phyloP scores from a whole-genome alignment of 2,113 vertebrate species.

The Larimichthys crocea region DNA sequence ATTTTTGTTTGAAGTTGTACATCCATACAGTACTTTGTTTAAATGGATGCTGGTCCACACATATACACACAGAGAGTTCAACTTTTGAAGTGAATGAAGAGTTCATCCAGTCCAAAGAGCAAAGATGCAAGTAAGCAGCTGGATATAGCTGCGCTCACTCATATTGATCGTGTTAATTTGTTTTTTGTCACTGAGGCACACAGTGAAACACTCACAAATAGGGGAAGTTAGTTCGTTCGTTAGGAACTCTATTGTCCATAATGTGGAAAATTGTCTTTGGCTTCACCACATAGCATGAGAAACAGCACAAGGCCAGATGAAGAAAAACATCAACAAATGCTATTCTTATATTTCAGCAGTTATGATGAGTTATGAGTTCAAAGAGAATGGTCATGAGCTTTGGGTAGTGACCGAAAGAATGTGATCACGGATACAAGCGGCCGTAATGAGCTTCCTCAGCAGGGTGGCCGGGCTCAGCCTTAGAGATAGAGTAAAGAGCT shows the following conservation, averaged over 20 bases:
- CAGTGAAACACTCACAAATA: not conserved
- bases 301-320: not conserved
- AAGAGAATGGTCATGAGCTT: too few species aligned
- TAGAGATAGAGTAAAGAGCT: too few species aligned
- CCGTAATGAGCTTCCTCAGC: too few species aligned
- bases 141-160: conserved; percentile 1
- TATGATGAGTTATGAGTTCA: too few species aligned
- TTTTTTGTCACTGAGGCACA: conserved; percentile 11
- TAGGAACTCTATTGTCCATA: conserved; percentile 6
- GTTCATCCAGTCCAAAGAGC: conserved; percentile 18
- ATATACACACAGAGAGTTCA: conserved; percentile 4
- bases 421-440: too few species aligned
- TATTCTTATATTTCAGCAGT: not conserved
- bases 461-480: too few species aligned
- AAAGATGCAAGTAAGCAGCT: conserved; percentile 14
- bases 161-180: conserved; percentile 30
- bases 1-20: conserved; percentile 3
- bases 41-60: conserved; percentile 16
- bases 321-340: not conserved
- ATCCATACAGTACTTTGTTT: not conserved
- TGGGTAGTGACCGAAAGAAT: too few species aligned
- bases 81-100: conserved; percentile 2
- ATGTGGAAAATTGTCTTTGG: conserved; percentile 24
- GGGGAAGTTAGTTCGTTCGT: conserved; percentile 7
- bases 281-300: not conserved